Conservation (phyloP, 1,140 invertebrate genomes). For the Limonius californicus region DNA sequence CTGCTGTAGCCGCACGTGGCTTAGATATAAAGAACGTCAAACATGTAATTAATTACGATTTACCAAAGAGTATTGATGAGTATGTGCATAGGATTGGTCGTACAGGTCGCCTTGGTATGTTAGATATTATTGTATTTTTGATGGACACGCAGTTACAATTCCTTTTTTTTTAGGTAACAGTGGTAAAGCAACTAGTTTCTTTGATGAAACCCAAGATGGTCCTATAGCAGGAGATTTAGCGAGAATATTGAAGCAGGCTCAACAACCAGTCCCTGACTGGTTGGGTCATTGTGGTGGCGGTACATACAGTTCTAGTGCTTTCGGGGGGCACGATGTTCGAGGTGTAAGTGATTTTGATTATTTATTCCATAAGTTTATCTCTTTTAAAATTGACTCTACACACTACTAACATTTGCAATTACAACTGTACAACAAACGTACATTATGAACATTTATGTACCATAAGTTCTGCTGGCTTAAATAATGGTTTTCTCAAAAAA, state of each 20-base stretch:
- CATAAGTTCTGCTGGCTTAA: too few species aligned
- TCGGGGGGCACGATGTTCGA: constrained; percentile 56
- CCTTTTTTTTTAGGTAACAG: constrained; percentile 54
- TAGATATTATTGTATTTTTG: constrained; percentile 1
- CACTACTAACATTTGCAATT: too few species aligned
- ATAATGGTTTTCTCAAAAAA: too few species aligned
- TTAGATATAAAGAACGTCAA: constrained; percentile 54
- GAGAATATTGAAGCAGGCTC: constrained; percentile 65
- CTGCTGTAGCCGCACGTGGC: constrained; percentile 89
- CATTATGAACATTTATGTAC: too few species aligned
- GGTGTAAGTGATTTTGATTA: constrained; percentile 32
- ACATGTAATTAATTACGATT: constrained; percentile 90
- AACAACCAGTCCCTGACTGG: constrained; percentile 63
- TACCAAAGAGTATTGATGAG: constrained; percentile 84
- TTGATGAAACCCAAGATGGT: constrained; percentile 59
- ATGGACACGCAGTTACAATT: background rate
- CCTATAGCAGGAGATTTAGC: constrained; percentile 62
- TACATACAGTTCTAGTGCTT: constrained; percentile 46
- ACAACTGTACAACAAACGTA: too few species aligned
- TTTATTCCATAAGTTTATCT: too few species aligned
- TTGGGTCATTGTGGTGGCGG: constrained; percentile 46
- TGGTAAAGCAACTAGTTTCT: constrained; percentile 88
- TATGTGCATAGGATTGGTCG: constrained; percentile 95
- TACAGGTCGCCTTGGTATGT: constrained; percentile 81
- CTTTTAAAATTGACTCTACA: too few species aligned